Evolutionary conservation across 2,797 vertebrate species (phyloP).

Genomic region (Anas bahamensis): DNA sequence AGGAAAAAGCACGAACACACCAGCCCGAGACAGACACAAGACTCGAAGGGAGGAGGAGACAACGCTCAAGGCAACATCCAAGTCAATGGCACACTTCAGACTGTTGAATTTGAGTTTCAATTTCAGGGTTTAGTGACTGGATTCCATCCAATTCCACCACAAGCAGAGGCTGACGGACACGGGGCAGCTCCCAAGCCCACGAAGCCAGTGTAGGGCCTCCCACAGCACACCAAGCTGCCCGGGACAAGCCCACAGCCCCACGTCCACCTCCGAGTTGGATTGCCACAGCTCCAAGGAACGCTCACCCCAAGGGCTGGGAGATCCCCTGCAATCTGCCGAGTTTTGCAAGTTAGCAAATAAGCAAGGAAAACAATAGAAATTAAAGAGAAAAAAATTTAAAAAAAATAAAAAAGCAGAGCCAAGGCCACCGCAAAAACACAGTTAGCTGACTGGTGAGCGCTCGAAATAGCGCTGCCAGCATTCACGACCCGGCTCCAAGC

Average conservation of each 20-base stretch:
- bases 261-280: not conserved
- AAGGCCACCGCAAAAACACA: conserved; percentile 1
- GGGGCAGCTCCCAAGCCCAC: not conserved
- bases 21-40: not conserved
- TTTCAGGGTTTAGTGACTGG: not conserved
- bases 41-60: not conserved
- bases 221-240: not conserved
- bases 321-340: conserved; percentile 17
- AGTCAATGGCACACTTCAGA: not conserved
- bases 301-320: not conserved
- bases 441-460: not conserved
- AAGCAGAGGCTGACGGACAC: not conserved
- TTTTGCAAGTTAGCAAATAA: conserved; percentile 67
- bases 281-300: not conserved
- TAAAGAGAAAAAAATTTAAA: not conserved
- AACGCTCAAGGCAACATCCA: not conserved
- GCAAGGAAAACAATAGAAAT: conserved; percentile 65
- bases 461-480: not conserved
- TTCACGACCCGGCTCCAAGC: not conserved
- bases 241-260: not conserved
- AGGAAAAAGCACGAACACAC: not conserved
- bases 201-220: not conserved
- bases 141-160: not conserved
- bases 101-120: not conserved
- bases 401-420: not conserved